Conservation (phyloP, 2,113 vertebrate genomes). For the Solea solea region DNA sequence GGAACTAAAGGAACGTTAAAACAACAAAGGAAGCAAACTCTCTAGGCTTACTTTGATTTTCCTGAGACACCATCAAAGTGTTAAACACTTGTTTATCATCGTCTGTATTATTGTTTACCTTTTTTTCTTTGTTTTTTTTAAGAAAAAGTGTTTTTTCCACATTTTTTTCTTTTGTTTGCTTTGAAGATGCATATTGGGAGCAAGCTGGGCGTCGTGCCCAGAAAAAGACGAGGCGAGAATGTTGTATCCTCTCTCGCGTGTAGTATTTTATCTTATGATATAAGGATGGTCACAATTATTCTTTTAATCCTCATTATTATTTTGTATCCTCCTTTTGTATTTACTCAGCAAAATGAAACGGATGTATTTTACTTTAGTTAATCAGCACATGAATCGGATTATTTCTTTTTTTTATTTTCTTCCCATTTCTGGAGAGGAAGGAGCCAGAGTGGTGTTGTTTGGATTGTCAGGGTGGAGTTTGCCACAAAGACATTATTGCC, state of each 20-base stretch:
- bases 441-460: conserved; percentile 63
- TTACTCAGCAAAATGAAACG: conserved; percentile 75
- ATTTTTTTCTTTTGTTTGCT: conserved; percentile 35
- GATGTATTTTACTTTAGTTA: conserved; percentile 70
- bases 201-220: conserved; percentile 40
- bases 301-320: conserved; percentile 70
- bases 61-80: conserved; percentile 51
- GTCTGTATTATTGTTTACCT: conserved; percentile 52
- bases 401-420: conserved; percentile 20
- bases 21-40: conserved; percentile 36
- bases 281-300: conserved; percentile 68
- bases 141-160: background rate
- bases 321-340: conserved; percentile 75
- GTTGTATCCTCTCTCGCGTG: conserved; percentile 58
- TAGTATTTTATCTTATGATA: conserved; percentile 75
- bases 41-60: conserved; percentile 69
- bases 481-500: conserved; percentile 84
- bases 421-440: conserved; percentile 71
- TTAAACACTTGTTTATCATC: conserved; percentile 66
- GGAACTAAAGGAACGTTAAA: no score
- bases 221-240: conserved; percentile 35
- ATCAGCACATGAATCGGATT: conserved; percentile 54
- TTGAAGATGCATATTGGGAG: conserved; percentile 43
- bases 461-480: conserved; percentile 81
- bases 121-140: conserved; percentile 34